These are phyloP conservation scores for Anguilla anguilla DNA, from an alignment of 2,797 vertebrate species.

Conservation along the genomic window DNA sequence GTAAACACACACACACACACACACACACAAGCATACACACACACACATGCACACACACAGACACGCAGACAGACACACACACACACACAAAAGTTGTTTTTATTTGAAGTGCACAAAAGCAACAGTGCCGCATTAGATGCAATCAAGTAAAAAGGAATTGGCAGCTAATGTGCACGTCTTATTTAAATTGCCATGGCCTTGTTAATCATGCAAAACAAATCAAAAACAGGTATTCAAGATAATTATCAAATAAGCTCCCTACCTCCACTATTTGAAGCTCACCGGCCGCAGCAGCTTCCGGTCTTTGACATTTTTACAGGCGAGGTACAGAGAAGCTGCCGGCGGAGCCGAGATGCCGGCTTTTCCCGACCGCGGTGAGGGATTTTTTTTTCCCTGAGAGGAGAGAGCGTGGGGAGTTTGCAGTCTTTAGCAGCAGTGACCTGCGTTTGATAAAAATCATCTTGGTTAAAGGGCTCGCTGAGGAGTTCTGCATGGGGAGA, in stretches of 20 bases:
- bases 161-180: not conserved
- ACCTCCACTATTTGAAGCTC: constrained; percentile 11
- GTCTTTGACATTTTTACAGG: not conserved
- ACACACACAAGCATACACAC: too few species aligned
- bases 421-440: constrained; percentile 44
- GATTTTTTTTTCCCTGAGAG: too few species aligned
- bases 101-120: constrained; percentile 12
- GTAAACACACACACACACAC: too few species aligned
- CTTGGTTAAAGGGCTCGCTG: constrained; percentile 62
- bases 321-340: not conserved
- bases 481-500: constrained; percentile 74
- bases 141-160: not conserved
- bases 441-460: constrained; percentile 65
- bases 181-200: not conserved
- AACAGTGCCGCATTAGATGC: not conserved
- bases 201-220: constrained; percentile 14
- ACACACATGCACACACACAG: too few species aligned
- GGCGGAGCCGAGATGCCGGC: not conserved
- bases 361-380: constrained; percentile 1
- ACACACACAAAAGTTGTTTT: not conserved
- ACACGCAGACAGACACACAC: too few species aligned
- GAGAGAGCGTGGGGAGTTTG: constrained; percentile 8
- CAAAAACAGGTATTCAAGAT: constrained; percentile 16
- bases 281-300: not conserved
- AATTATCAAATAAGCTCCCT: constrained; percentile 15